These are phyloP conservation scores for Hyaena hyaena DNA, from an alignment of 2,113 vertebrate genomes.

Conservation along the genomic window DNA sequence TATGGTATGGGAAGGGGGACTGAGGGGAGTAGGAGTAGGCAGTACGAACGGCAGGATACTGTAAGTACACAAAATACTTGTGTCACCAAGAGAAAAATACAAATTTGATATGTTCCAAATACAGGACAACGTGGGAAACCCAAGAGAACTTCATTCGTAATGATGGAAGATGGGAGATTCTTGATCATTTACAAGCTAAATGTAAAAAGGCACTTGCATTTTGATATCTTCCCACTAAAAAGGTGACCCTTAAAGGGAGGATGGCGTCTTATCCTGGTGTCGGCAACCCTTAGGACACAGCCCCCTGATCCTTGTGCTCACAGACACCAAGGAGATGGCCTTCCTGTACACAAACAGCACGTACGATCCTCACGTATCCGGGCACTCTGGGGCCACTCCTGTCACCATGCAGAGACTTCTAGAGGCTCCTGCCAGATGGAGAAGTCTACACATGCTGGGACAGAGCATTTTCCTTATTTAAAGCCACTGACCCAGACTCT, in stretches of 20 bases:
- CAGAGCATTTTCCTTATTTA: not conserved
- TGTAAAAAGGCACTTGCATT: conserved; percentile 1
- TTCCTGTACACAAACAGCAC: not conserved
- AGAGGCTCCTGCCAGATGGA: not conserved
- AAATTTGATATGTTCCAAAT: not conserved
- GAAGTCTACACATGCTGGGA: not conserved
- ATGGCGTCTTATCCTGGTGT: not conserved
- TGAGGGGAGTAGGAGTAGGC: not conserved
- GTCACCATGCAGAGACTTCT: not conserved
- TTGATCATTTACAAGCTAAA: not conserved
- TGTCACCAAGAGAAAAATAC: conserved; percentile 14
- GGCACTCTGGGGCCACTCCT: not conserved
- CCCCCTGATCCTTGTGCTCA: not conserved
- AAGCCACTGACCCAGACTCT: not conserved
- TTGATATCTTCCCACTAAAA: not conserved
- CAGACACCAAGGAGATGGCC: not conserved
- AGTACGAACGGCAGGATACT: not conserved
- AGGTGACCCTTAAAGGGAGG: not conserved
- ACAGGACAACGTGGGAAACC: not conserved
- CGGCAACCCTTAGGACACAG: not conserved
- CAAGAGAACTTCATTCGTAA: not conserved
- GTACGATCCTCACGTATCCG: not conserved
- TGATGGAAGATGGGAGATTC: not conserved
- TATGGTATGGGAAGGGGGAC: fast-evolving
- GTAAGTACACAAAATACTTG: not conserved